These are phyloP conservation scores for Leptodactylus fallax DNA, from an alignment of 2,797 vertebrate species.

Conservation along the genomic window DNA sequence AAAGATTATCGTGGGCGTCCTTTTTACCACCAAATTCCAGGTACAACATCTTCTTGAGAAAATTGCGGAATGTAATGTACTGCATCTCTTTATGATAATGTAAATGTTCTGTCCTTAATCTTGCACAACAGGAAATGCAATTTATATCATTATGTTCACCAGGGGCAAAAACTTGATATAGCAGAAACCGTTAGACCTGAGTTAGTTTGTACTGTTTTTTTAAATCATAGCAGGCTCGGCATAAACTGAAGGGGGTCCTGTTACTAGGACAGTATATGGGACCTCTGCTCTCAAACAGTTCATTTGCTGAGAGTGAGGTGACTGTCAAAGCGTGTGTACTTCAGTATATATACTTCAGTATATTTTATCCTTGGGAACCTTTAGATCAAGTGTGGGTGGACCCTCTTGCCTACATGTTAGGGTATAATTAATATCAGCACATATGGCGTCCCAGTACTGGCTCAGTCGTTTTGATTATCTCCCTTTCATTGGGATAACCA, in stretches of 20 bases:
- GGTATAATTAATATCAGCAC: too few species aligned
- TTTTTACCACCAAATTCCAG: neutral
- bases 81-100: neutral
- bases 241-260: neutral
- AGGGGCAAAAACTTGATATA: neutral
- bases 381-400: neutral
- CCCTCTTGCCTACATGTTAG: neutral
- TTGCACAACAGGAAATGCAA: neutral
- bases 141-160: neutral
- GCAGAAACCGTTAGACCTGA: neutral
- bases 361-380: neutral
- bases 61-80: neutral
- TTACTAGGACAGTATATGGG: neutral
- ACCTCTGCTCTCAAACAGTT: neutral
- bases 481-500: too few species aligned
- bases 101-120: neutral
- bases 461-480: too few species aligned
- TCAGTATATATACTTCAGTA: neutral
- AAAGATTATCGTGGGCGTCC: neutral
- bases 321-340: neutral
- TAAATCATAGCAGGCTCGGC: neutral
- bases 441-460: too few species aligned
- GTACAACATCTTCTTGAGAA: neutral
- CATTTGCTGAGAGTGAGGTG: neutral
- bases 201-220: neutral